These are phyloP conservation scores for Gymnopithys bicolor DNA, from an alignment of 2,797 vertebrate species.

Conservation along the genomic window DNA sequence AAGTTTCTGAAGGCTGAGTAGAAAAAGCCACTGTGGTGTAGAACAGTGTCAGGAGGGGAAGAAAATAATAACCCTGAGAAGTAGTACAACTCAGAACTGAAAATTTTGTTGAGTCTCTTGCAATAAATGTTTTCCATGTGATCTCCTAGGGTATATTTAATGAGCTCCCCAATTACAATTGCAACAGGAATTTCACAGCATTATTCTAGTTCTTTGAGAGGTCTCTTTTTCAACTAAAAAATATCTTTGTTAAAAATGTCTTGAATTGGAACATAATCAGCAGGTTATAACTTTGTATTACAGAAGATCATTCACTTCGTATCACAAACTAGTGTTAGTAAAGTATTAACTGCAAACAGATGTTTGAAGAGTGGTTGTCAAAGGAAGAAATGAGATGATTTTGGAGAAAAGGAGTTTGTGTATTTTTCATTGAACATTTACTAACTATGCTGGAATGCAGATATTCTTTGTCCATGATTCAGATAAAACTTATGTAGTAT, in stretches of 20 bases:
- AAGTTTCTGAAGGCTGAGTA: background rate
- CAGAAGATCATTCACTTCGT: background rate
- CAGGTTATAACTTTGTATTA: background rate
- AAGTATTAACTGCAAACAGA: background rate
- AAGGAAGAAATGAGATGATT: background rate
- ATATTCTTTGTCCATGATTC: background rate
- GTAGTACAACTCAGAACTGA: background rate
- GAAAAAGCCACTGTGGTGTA: background rate
- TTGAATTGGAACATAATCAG: background rate
- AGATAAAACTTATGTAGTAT: background rate
- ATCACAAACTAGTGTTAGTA: background rate
- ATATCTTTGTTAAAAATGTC: background rate
- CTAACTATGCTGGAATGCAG: background rate
- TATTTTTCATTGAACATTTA: background rate
- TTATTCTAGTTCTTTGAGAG: background rate
- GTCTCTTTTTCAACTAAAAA: conserved; percentile 9
- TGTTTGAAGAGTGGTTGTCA: background rate
- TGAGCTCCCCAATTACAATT: background rate
- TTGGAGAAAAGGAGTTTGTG: background rate
- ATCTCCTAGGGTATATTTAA: conserved; percentile 16
- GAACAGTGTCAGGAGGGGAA: background rate
- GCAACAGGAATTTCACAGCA: background rate
- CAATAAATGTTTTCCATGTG: background rate
- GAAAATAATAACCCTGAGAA: background rate
- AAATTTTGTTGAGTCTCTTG: background rate